Evolutionary conservation across 2,888 invertebrate species (phyloP), one percentile per base, ranked within the genome.

Genomic region (Cistogaster globosa): DNA sequence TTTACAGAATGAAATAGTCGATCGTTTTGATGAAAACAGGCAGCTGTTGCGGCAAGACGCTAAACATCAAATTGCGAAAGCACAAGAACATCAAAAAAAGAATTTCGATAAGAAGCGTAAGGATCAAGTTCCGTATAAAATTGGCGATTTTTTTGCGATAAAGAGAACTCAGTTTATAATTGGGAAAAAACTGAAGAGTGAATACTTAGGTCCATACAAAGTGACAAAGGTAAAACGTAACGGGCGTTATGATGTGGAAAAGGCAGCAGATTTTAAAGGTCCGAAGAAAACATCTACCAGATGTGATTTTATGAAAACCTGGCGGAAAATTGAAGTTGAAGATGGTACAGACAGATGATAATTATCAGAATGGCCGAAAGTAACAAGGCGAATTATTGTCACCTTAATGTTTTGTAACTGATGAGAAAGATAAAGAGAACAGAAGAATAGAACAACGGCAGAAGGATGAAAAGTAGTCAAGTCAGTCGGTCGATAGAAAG

Each of bases 101-200:
- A 26, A 26, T 26, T 26, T 26, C 26, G 26, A 26, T 26, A 26
- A 26, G 26, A 26, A 26, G 26, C 26, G 26, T 26, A 26, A 26
- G 4, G 26, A 26, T 26, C 26, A 26, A 26, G 26, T 26, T 26
- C 26, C 26, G 26, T 26, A 26, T 38, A 42, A 62, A 4, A n/a
- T 62, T 18, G 62, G 58, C 32, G 62, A 74, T 51, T 36, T 74
- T 9, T 53, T 74, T 6, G 74, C 62, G 12, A 74, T 74, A 36
- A 74, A 62, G 18, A 36, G 60, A 18, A 60, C 60, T 11, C 20
- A 42, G 20, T 57, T 57, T 32, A 16, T 32, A 57, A 9, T 1
- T 7, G 38, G 38, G 11, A 38, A 22, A 16, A 57, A 57, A 16
- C 26, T 32, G 0, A 26, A 26, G 1, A 57, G 26, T 26, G 26